phyloP scores from a whole-genome alignment of 2,888 invertebrate genomes.

The Callyntrura sp. region DNA sequence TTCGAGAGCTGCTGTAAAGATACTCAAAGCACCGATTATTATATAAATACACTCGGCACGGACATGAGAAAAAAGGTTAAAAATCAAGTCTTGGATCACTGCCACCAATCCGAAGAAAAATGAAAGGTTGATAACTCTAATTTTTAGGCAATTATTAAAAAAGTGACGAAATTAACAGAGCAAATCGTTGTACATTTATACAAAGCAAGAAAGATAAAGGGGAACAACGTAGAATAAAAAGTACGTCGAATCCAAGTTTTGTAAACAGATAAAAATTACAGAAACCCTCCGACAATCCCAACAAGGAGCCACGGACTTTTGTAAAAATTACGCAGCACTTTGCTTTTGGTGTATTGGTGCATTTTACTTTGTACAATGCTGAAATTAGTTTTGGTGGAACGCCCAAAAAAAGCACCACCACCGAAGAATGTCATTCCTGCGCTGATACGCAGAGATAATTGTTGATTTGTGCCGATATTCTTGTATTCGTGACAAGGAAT shows the following conservation, averaged over 20 bases:
- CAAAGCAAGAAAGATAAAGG: not conserved
- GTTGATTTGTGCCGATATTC: conserved; percentile 25
- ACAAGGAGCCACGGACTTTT: conserved; percentile 1
- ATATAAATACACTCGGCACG: not conserved
- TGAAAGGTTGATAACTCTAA: conserved; percentile 52
- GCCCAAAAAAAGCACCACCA: conserved; percentile 77
- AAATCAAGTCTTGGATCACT: conserved; percentile 58
- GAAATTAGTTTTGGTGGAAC: conserved; percentile 83
- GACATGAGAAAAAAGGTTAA: conserved; percentile 16
- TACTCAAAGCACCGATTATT: not conserved
- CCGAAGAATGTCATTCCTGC: conserved; percentile 58
- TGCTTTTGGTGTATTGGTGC: conserved; percentile 37
- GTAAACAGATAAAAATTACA: not conserved
- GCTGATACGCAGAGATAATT: conserved; percentile 22
- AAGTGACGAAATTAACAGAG: conserved; percentile 70
- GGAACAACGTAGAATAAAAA: not conserved
- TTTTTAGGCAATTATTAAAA: conserved; percentile 36
- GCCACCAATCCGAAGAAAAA: conserved; percentile 41
- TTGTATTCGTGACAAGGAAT: conserved; percentile 29
- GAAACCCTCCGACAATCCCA: not conserved
- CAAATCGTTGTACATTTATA: conserved; percentile 48
- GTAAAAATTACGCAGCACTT: not conserved
- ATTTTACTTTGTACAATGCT: conserved; percentile 73
- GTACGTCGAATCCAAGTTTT: not conserved
- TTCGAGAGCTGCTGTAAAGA: conserved; percentile 17